Conservation (phyloP, 1,140 invertebrate species). For the Drosophila kepulauana region DNA sequence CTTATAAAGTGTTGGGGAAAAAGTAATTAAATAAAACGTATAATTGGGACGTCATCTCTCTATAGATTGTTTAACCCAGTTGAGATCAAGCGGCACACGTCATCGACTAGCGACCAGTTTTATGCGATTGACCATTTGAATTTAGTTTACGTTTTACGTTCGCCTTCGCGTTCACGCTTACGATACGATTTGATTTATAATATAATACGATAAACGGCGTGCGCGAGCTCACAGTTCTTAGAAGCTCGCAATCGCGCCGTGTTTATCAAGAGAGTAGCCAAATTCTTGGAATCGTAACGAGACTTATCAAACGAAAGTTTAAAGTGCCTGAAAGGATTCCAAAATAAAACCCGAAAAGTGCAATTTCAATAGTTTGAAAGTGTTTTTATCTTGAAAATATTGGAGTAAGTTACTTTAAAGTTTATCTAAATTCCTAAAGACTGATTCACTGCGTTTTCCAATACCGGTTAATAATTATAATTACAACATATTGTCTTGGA, state of each 20-base stretch:
- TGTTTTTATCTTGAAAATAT: background rate
- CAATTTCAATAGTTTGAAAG: background rate
- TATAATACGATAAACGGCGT: conserved; percentile 15
- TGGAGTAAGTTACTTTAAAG: background rate
- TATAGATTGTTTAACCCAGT: conserved; percentile 1
- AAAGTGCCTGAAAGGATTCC: background rate
- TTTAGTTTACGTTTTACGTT: background rate
- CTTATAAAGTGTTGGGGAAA: conserved; percentile 65
- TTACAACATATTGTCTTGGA: background rate
- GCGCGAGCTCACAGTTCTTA: conserved; percentile 24
- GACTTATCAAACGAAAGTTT: background rate
- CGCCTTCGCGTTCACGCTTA: background rate
- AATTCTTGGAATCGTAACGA: conserved; percentile 16
- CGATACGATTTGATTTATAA: conserved; percentile 11
- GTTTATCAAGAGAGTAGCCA: conserved; percentile 4
- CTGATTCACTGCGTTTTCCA: background rate
- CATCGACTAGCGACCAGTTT: conserved; percentile 39
- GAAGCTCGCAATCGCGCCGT: background rate
- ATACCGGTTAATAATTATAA: background rate
- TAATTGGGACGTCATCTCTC: conserved; percentile 18
- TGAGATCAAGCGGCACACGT: background rate
- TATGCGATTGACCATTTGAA: background rate
- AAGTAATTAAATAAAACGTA: conserved; percentile 51
- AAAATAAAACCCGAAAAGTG: background rate
- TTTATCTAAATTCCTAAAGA: background rate